phyloP scores from a whole-genome alignment of 2,113 vertebrate genomes.

The Atherinomorus stipes region DNA sequence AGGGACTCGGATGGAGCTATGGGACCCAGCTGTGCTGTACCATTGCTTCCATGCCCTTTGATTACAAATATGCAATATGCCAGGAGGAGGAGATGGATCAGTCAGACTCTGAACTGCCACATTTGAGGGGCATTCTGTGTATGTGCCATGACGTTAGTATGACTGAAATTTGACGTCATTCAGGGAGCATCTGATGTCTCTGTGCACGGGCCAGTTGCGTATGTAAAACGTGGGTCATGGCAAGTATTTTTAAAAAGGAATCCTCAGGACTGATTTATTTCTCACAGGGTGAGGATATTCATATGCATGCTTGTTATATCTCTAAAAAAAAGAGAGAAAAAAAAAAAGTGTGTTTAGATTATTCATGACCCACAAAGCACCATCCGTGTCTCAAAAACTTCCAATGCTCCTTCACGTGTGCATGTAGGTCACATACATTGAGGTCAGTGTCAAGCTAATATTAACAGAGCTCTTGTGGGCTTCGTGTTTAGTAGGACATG shows the following conservation, averaged over 20 bases:
- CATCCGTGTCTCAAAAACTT: constrained; percentile 16
- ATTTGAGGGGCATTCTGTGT: not conserved
- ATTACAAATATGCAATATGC: not conserved
- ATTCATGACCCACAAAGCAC: not conserved
- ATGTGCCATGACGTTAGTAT: not conserved
- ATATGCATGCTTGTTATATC: not conserved
- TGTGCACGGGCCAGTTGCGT: constrained; percentile 17
- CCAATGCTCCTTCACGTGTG: constrained; percentile 9
- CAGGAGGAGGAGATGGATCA: not conserved
- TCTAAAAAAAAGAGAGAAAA: not conserved
- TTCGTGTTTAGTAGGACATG: constrained; percentile 36
- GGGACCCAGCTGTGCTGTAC: not conserved
- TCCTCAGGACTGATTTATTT: not conserved
- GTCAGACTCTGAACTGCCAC: not conserved
- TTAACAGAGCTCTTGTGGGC: constrained; percentile 61
- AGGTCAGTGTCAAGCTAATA: constrained; percentile 54
- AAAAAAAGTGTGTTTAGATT: not conserved
- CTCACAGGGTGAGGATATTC: not conserved
- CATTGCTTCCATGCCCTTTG: not conserved
- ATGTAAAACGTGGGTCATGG: constrained; percentile 42
- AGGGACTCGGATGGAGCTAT: not conserved
- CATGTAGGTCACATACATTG: constrained; percentile 39
- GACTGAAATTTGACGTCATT: constrained; percentile 5
- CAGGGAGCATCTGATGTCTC: constrained; percentile 2
- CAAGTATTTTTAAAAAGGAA: constrained; percentile 35